Percentiles rank a stretch among this genome's conserved stretches.
phyloP scores from a whole-genome alignment of 2,888 invertebrate genomes.

The Drosophila hamatofila region DNA sequence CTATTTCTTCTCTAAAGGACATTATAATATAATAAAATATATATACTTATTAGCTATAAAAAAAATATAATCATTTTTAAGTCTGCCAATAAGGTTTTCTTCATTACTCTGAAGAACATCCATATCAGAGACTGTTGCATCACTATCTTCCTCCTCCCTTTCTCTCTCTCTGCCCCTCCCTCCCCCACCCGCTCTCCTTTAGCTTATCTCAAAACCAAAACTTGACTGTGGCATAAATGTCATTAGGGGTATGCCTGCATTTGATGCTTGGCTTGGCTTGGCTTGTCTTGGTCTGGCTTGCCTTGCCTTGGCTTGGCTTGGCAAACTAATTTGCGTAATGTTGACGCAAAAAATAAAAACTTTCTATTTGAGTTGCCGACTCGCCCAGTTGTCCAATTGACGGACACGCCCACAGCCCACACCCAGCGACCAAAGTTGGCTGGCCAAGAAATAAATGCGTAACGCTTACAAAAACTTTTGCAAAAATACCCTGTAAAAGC shows the following conservation, averaged over 20 bases:
- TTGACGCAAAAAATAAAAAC: constrained; percentile 73
- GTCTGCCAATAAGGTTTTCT: neutral
- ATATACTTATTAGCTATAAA: no score
- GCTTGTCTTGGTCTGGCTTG: neutral
- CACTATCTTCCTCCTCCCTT: neutral
- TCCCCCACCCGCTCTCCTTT: neutral
- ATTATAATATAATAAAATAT: no score
- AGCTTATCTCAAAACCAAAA: constrained; percentile 12
- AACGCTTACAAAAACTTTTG: constrained; percentile 56
- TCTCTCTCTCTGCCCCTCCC: neutral
- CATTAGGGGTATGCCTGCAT: constrained; percentile 67
- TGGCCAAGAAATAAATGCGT: constrained; percentile 43
- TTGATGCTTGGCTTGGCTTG: constrained; percentile 62
- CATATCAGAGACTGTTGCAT: neutral
- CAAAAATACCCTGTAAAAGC: constrained; percentile 39
- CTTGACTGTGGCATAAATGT: constrained; percentile 52
- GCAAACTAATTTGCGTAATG: constrained; percentile 81
- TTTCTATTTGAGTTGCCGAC: constrained; percentile 51
- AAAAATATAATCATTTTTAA: no score
- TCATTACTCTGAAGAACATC: neutral
- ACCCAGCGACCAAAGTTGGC: constrained; percentile 8
- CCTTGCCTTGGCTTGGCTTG: constrained; percentile 36
- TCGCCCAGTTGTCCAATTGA: constrained; percentile 46
- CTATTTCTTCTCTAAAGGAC: no score
- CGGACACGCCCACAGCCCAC: constrained; percentile 30